phyloP scores from a whole-genome alignment of 2,113 vertebrate species.

The Drymodes brunneopygia region DNA sequence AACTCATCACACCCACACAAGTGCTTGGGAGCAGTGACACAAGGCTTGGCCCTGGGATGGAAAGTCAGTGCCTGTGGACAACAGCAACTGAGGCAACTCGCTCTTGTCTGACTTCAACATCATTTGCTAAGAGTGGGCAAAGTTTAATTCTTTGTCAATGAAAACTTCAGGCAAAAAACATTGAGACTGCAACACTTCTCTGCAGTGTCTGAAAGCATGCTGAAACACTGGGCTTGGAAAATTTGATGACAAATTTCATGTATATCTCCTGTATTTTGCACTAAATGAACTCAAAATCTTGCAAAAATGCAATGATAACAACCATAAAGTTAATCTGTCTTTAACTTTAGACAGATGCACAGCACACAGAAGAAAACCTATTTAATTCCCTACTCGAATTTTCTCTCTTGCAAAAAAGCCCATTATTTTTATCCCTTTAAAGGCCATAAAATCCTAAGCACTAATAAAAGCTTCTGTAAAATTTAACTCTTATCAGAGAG shows the following conservation, averaged over 20 bases:
- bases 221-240: not conserved
- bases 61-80: not conserved
- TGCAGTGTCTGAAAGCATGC: rapidly evolving
- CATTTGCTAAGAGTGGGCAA: not conserved
- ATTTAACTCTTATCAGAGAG: not conserved
- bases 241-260: not conserved
- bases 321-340: not conserved
- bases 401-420: not conserved
- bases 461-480: not conserved
- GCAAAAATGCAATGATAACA: not conserved
- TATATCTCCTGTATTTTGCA: not conserved
- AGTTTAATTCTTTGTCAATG: not conserved
- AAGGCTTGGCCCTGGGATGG: not conserved
- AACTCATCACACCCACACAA: conserved; percentile 1
- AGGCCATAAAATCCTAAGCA: not conserved
- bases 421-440: not conserved
- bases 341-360: too few relatives aligned
- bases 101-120: not conserved
- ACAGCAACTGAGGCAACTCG: not conserved
- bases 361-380: not conserved
- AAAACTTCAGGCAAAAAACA: not conserved
- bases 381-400: not conserved
- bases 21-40: not conserved
- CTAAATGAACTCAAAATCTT: not conserved
- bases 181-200: not conserved